Evolutionary conservation across 92 coral and sea anemone species (phyloP).

Genomic region (Epizoanthus rinbou): DNA sequence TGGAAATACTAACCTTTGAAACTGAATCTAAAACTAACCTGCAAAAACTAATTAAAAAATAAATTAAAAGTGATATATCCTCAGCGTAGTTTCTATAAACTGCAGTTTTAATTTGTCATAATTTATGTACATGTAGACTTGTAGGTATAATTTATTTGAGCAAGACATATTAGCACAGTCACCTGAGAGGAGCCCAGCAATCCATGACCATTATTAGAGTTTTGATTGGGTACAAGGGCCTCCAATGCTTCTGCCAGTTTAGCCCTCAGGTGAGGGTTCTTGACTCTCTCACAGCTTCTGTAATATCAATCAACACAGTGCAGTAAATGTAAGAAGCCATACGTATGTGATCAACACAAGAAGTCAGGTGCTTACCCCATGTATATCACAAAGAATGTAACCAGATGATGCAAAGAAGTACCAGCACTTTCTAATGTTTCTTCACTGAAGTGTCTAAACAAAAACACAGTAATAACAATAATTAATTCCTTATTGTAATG

Average conservation of each 20-base stretch:
- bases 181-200: constrained; percentile 58
- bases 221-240: constrained; percentile 77
- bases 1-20: too few species aligned
- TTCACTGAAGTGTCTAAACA: constrained; percentile 88
- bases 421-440: constrained; percentile 93
- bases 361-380: constrained; percentile 71
- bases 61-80: too few species aligned
- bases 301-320: not conserved
- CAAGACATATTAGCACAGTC: constrained; percentile 55
- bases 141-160: too few species aligned
- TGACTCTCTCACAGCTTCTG: constrained; percentile 87
- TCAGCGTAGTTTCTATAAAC: too few species aligned
- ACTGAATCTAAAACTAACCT: too few species aligned
- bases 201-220: constrained; percentile 40
- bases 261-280: constrained; percentile 96
- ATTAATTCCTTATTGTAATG: not conserved
- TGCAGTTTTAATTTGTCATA: too few species aligned
- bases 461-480: not conserved
- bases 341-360: not conserved
- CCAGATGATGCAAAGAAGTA: constrained; percentile 73
- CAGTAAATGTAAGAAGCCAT: not conserved
- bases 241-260: constrained; percentile 95
- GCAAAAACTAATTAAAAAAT: too few species aligned
- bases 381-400: constrained; percentile 89
- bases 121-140: too few species aligned